Percentiles rank a stretch among this genome's conserved stretches.
phyloP scores from a whole-genome alignment of 2,888 invertebrate genomes.

The Mimachlamys varia region DNA sequence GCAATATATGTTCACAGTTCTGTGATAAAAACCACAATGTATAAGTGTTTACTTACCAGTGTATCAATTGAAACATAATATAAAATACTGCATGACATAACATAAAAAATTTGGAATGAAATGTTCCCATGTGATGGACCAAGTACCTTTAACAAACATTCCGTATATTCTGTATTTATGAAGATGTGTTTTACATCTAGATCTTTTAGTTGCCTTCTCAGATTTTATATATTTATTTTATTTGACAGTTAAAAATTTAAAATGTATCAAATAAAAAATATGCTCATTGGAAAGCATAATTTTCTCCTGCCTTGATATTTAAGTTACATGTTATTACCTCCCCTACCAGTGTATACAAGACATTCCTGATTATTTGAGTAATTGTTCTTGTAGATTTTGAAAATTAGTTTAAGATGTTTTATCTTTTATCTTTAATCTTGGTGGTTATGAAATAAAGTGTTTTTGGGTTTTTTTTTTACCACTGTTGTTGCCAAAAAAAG shows the following conservation, averaged over 20 bases:
- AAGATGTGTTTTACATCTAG: neutral
- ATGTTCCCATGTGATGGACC: neutral
- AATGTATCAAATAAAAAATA: neutral
- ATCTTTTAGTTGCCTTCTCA: neutral
- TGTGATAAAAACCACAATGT: neutral
- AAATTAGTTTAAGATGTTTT: neutral
- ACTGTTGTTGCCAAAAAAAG: neutral
- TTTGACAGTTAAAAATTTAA: neutral
- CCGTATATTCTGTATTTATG: neutral
- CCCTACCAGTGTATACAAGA: neutral
- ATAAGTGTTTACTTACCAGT: neutral
- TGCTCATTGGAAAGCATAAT: neutral
- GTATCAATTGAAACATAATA: neutral
- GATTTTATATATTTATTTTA: neutral
- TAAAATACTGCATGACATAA: neutral
- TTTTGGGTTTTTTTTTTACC: too few relatives aligned
- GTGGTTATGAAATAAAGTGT: neutral
- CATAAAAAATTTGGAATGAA: too few relatives aligned
- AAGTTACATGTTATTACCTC: neutral
- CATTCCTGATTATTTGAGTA: too few relatives aligned
- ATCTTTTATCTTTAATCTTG: neutral
- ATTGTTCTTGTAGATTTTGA: too few relatives aligned
- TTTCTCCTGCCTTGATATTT: neutral
- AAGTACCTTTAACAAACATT: too few relatives aligned
- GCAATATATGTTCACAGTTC: slow-evolving; percentile 16